Evolutionary conservation across 2,888 invertebrate species (phyloP).

Genomic region (Anarsia innoxiella): DNA sequence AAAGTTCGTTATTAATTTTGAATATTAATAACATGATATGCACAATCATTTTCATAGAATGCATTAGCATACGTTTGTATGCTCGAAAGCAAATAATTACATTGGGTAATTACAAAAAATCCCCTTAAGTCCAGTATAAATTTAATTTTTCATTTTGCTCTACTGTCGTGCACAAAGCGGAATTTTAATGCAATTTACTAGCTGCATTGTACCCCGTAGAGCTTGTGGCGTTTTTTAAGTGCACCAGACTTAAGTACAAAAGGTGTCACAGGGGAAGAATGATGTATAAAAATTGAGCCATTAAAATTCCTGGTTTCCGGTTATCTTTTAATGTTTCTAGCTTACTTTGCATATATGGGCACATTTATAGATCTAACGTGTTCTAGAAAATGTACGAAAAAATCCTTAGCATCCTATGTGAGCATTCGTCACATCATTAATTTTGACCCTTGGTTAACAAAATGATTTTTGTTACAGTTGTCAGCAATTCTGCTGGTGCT

Average conservation of each 20-base stretch:
- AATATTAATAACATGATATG: too few species aligned
- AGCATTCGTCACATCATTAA: neutral
- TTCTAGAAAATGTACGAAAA: too few species aligned
- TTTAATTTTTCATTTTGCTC: conserved; percentile 41
- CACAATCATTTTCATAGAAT: too few species aligned
- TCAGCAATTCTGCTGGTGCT: conserved; percentile 63
- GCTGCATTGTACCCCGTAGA: conserved; percentile 30
- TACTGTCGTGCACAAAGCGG: conserved; percentile 36
- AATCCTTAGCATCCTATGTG: too few species aligned
- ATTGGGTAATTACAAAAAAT: conserved; percentile 9
- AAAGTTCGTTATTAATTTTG: too few species aligned
- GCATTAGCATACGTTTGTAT: conserved; percentile 1
- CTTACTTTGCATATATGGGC: too few species aligned
- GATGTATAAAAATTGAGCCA: conserved; percentile 24
- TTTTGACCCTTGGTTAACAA: neutral
- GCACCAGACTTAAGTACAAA: conserved; percentile 29
- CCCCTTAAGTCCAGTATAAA: conserved; percentile 13
- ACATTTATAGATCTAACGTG: too few species aligned
- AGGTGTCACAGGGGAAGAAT: conserved; percentile 32
- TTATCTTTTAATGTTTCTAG: conserved; percentile 1
- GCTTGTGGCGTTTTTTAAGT: conserved; percentile 29
- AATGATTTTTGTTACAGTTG: conserved; percentile 48
- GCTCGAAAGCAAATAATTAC: conserved; percentile 1
- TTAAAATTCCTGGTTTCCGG: conserved; percentile 6
- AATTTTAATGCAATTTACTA: conserved; percentile 57